A percentile compares a stretch with the other conserved stretches of the same genome.
phyloP scores from a whole-genome alignment of 2,888 invertebrate species.

The Hyposoter didymator region DNA sequence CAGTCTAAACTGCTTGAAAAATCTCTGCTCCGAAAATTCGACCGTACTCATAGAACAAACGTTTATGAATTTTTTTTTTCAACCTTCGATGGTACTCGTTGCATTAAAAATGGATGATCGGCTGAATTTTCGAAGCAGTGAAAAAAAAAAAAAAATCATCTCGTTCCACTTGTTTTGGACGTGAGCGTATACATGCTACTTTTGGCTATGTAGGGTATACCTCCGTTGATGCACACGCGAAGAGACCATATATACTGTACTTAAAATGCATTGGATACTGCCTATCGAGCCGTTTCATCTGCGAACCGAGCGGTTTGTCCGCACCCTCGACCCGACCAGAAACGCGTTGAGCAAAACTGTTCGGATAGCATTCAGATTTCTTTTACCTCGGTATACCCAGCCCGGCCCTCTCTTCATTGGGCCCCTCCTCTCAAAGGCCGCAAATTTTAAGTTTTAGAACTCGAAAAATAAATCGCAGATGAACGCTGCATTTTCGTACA shows the following conservation, averaged over 20 bases:
- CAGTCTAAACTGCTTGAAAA: neutral
- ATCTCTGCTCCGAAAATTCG: neutral
- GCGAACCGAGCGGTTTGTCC: constrained; percentile 60
- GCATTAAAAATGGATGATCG: neutral
- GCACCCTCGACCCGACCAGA: constrained; percentile 48
- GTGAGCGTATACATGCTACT: constrained; percentile 17
- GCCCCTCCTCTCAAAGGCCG: neutral
- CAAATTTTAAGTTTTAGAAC: constrained; percentile 12
- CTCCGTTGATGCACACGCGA: constrained; percentile 54
- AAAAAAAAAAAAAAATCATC: no score
- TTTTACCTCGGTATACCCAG: neutral
- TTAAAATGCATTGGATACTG: constrained; percentile 83
- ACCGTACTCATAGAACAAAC: constrained; percentile 8
- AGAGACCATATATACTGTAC: constrained; percentile 71
- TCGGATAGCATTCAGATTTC: constrained; percentile 58
- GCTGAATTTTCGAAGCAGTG: no score
- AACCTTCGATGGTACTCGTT: neutral
- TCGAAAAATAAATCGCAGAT: constrained; percentile 56
- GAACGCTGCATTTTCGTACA: constrained; percentile 11
- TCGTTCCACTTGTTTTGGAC: neutral
- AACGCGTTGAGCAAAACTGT: constrained; percentile 45
- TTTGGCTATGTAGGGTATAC: constrained; percentile 38
- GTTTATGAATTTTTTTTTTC: neutral
- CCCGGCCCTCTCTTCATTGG: neutral
- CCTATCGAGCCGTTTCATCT: constrained; percentile 80